Evolutionary conservation across 2,113 vertebrate genomes (phyloP).

Genomic region (Rhineura floridana): DNA sequence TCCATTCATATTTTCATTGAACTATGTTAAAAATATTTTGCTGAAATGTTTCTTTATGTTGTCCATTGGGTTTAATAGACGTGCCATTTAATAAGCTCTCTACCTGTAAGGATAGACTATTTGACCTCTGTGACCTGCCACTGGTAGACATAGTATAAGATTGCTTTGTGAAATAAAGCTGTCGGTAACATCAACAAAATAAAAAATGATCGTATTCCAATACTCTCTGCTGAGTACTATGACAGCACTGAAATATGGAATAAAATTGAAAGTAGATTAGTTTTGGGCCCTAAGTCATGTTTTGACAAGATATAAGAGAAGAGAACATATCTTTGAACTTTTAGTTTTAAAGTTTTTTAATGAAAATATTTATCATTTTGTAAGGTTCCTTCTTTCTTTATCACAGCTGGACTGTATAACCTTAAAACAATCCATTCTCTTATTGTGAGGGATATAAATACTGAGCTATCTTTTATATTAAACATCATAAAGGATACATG

Average conservation of each 20-base stretch:
- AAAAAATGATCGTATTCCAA: constrained; percentile 91
- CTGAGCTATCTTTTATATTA: constrained; percentile 76
- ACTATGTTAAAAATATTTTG: constrained; percentile 76
- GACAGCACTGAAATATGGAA: constrained; percentile 98
- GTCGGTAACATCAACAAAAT: constrained; percentile 95
- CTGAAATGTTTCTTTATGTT: constrained; percentile 80
- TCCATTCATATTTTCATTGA: constrained; percentile 71
- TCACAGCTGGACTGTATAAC: constrained; percentile 73
- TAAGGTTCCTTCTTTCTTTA: constrained; percentile 80
- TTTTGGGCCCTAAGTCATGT: constrained; percentile 96
- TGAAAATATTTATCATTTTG: constrained; percentile 87
- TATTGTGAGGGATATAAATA: constrained; percentile 79
- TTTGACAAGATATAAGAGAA: constrained; percentile 89
- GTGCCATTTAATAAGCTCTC: constrained; percentile 81
- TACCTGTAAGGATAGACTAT: constrained; percentile 82
- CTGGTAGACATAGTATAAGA: constrained; percentile 92
- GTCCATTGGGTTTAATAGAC: constrained; percentile 79
- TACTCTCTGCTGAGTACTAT: constrained; percentile 84
- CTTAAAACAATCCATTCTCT: constrained; percentile 81
- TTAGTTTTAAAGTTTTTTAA: constrained; percentile 88
- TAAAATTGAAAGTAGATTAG: constrained; percentile 97
- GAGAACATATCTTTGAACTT: constrained; percentile 80
- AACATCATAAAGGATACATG: constrained; percentile 70
- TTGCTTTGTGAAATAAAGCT: constrained; percentile 99
- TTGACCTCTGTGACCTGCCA: constrained; percentile 90